A percentile compares a stretch with the other conserved stretches of the same genome.
These are phyloP conservation scores for Amaurobius ferox DNA, from an alignment of 2,888 invertebrate species.

Conservation along the genomic window DNA sequence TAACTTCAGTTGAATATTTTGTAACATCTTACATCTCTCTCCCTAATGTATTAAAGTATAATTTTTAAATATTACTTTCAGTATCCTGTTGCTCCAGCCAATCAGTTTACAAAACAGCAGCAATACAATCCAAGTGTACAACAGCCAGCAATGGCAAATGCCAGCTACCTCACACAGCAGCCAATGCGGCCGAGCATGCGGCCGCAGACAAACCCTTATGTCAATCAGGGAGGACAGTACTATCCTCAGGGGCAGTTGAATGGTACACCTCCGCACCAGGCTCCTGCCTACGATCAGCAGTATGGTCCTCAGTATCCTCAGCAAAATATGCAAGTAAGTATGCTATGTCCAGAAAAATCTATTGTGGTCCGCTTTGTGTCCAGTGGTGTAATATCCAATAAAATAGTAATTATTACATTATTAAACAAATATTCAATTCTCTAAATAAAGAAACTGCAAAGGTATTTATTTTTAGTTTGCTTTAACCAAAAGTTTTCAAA, in stretches of 20 bases:
- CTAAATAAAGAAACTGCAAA: too few relatives aligned
- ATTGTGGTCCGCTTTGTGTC: too few relatives aligned
- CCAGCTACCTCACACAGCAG: conserved; percentile 74
- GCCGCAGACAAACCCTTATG: conserved; percentile 73
- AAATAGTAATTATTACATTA: too few relatives aligned
- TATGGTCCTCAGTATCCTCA: conserved; percentile 65
- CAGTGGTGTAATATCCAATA: too few relatives aligned
- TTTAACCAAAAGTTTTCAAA: too few relatives aligned
- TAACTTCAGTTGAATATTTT: too few relatives aligned
- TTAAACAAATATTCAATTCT: too few relatives aligned
- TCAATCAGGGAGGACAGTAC: conserved; percentile 71
- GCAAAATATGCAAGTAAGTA: conserved; percentile 53
- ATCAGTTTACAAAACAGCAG: conserved; percentile 75
- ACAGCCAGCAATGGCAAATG: conserved; percentile 45
- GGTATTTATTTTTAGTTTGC: too few relatives aligned
- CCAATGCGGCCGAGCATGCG: conserved; percentile 73
- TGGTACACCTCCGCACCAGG: conserved; percentile 69
- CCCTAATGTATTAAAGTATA: too few relatives aligned
- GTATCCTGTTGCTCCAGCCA: conserved; percentile 72
- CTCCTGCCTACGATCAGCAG: conserved; percentile 53
- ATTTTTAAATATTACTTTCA: background rate
- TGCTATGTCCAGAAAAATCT: too few relatives aligned
- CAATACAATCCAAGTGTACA: conserved; percentile 69
- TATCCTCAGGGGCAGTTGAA: conserved; percentile 73
- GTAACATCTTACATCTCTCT: background rate